Percentiles rank a stretch among this genome's conserved stretches.
phyloP scores from a whole-genome alignment of 2,113 vertebrate species.

The Lepisosteus osseus region DNA sequence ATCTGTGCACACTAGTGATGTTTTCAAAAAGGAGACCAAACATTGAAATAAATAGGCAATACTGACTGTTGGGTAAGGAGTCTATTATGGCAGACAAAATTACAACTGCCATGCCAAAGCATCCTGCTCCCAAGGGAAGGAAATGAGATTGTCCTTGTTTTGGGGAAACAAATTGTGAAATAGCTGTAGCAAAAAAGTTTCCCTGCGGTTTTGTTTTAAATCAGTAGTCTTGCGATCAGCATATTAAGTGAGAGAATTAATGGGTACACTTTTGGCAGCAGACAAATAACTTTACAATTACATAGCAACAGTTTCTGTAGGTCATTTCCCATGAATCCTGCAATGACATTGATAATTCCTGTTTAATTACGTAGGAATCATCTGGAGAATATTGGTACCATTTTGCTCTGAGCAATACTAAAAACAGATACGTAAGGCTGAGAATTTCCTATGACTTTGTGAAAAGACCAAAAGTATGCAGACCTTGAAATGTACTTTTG shows the following conservation, averaged over 20 bases:
- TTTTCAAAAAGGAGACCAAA: neutral
- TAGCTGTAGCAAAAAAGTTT: neutral
- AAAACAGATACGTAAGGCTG: too few relatives aligned
- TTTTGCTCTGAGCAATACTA: neutral
- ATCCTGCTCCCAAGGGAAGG: too few relatives aligned
- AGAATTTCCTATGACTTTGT: too few relatives aligned
- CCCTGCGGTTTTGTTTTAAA: neutral
- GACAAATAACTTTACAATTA: neutral
- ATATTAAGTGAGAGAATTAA: constrained; percentile 14
- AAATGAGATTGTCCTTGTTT: too few relatives aligned
- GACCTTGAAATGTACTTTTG: too few relatives aligned
- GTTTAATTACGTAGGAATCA: constrained; percentile 6
- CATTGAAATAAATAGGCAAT: neutral
- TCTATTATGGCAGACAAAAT: neutral
- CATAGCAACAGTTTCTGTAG: neutral
- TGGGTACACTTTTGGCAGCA: neutral
- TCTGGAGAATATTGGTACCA: neutral
- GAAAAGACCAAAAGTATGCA: too few relatives aligned
- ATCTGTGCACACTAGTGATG: neutral
- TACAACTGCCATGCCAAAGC: neutral
- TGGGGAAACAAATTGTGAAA: neutral
- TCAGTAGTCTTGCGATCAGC: neutral
- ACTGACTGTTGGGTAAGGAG: neutral
- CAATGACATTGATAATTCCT: neutral
- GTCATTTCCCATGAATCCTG: neutral